These are phyloP conservation scores for Dryadula phaetusa DNA, from an alignment of 2,888 invertebrate species.

Conservation along the genomic window DNA sequence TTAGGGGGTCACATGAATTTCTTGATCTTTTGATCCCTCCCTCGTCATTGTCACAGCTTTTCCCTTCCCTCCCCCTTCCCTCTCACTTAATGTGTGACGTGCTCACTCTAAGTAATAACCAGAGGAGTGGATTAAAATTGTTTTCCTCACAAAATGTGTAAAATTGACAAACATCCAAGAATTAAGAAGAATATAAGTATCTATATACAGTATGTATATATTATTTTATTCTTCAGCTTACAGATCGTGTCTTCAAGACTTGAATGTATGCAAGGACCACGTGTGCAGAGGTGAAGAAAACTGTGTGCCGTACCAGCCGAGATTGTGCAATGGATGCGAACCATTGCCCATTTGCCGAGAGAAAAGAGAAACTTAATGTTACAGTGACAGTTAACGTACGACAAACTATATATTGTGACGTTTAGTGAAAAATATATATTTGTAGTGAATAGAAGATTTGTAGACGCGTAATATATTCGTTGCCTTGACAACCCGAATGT, in stretches of 20 bases:
- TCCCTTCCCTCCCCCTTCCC: too few relatives aligned
- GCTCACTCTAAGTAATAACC: too few relatives aligned
- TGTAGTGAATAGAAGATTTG: background rate
- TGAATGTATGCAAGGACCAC: constrained; percentile 69
- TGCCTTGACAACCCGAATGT: background rate
- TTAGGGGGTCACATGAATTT: too few relatives aligned
- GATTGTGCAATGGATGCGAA: constrained; percentile 71
- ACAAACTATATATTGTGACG: background rate
- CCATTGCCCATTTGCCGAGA: constrained; percentile 65
- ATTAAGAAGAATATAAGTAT: too few relatives aligned
- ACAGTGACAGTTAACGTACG: background rate
- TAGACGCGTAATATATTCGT: background rate
- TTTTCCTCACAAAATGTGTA: too few relatives aligned
- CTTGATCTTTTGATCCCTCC: too few relatives aligned
- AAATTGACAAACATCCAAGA: too few relatives aligned
- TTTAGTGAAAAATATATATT: background rate
- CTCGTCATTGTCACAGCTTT: too few relatives aligned
- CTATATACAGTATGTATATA: too few relatives aligned
- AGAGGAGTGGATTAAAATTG: too few relatives aligned
- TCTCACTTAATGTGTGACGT: too few relatives aligned
- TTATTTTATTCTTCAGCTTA: constrained; percentile 58
- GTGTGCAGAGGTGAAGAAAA: constrained; percentile 67
- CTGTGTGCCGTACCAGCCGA: constrained; percentile 65
- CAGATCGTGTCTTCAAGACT: constrained; percentile 62
- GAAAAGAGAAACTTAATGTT: constrained; percentile 18